A percentile compares a stretch with the other conserved stretches of the same genome.
Evolutionary conservation across 2,797 vertebrate genomes (phyloP).

Genomic region (Acanthurus lineatus): DNA sequence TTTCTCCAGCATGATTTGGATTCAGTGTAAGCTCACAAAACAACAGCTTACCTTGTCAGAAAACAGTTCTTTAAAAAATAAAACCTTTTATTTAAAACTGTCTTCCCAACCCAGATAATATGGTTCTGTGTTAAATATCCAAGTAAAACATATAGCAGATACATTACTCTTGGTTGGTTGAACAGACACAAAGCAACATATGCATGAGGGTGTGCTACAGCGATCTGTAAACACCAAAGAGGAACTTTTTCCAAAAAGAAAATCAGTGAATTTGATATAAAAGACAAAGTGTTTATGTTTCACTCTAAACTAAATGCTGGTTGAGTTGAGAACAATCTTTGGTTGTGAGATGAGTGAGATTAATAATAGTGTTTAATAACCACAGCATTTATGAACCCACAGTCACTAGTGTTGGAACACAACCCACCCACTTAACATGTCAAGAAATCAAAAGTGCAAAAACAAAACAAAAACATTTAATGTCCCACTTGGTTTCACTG

Average conservation of each 20-base stretch:
- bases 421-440: slow-evolving; percentile 7
- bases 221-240: slow-evolving; percentile 22
- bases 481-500: slow-evolving; percentile 25
- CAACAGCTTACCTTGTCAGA: slow-evolving; percentile 6
- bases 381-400: slow-evolving; percentile 40
- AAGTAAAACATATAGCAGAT: slow-evolving; percentile 16
- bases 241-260: slow-evolving; percentile 17
- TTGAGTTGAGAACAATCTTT: slow-evolving; percentile 42
- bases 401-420: slow-evolving; percentile 60
- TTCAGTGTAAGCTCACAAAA: slow-evolving; percentile 50
- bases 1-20: slow-evolving; percentile 70
- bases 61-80: slow-evolving; percentile 39
- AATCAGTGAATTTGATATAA: slow-evolving; percentile 4
- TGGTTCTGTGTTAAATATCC: slow-evolving; percentile 17
- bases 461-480: slow-evolving; percentile 15
- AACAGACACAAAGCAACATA: neutral
- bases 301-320: slow-evolving; percentile 21
- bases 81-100: slow-evolving; percentile 50
- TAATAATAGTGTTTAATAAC: slow-evolving; percentile 65
- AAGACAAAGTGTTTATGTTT: slow-evolving; percentile 25
- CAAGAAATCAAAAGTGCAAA: slow-evolving; percentile 69
- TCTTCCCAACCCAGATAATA: slow-evolving; percentile 27
- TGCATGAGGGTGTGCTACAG: slow-evolving; percentile 10
- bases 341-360: slow-evolving; percentile 37
- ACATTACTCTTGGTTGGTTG: neutral